Evolutionary conservation across 2,888 invertebrate species (phyloP).

Genomic region (Ennomos quercinarius): DNA sequence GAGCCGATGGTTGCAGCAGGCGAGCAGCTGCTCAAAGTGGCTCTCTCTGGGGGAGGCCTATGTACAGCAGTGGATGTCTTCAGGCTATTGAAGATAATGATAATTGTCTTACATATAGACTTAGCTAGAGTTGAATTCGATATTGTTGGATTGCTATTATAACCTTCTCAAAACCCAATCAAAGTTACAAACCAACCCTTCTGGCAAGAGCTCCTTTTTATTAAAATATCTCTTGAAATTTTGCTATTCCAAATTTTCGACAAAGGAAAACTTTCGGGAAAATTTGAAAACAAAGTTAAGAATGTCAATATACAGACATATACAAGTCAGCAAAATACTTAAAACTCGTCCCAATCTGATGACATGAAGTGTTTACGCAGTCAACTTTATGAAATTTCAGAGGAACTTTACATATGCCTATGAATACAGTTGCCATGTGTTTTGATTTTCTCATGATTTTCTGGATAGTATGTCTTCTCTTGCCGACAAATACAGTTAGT

Average conservation of each 20-base stretch:
- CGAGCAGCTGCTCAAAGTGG: too few relatives aligned
- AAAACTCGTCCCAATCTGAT: conserved; percentile 43
- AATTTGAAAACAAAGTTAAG: conserved; percentile 23
- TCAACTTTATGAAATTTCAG: conserved; percentile 47
- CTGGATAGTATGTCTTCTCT: conserved; percentile 33
- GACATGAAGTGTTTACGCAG: conserved; percentile 45
- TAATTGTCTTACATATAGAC: too few relatives aligned
- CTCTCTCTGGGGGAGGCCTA: too few relatives aligned
- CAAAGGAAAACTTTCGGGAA: conserved; percentile 24
- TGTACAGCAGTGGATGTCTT: too few relatives aligned
- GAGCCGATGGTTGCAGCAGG: too few relatives aligned
- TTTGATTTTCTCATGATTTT: conserved; percentile 41
- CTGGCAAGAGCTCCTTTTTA: conserved; percentile 10
- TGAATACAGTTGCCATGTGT: conserved; percentile 12
- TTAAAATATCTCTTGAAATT: conserved; percentile 17
- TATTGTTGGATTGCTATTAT: neutral
- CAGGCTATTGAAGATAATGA: too few relatives aligned
- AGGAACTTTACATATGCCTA: conserved; percentile 23
- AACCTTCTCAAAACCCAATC: conserved; percentile 3
- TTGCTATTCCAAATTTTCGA: conserved; percentile 15
- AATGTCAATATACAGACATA: conserved; percentile 22
- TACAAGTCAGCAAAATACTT: conserved; percentile 22
- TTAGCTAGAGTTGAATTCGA: too few relatives aligned
- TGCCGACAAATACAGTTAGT: neutral
- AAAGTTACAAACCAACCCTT: conserved; percentile 3